Base-by-base conservation (phyloP, 1,140 invertebrate species). In the Eufriesea mexicana region DNA sequence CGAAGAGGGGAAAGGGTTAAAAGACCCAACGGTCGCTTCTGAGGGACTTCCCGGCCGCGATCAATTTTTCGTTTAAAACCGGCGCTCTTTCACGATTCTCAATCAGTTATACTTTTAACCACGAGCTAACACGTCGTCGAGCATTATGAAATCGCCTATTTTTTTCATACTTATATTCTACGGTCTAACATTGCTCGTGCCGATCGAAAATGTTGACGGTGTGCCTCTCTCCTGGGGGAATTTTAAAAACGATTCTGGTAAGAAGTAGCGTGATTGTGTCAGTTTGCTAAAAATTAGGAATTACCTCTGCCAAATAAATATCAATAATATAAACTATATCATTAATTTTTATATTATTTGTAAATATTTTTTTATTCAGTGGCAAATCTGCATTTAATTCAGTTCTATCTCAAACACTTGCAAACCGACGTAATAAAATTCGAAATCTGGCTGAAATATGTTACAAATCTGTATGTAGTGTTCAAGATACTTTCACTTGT, bases 41-140 rank as follows among this genome's bases (percentile, higher is more conserved):
- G 79, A 90, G 89, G 89, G 87, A 84, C 80, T 90, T 80, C 85
- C 89, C 89, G 25, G 80, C 12, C 51, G 25, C 72, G 47, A 84
- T 83, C 25, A 47, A 71, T 84, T 90, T 90, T 90, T 87, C 67
- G 85, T 90, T 90, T 90, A 90, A 90, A 89, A 79, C 75, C 35
- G 78, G 59, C 74, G 79, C 55, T 35, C 45, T 67, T 75, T 67
- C 81, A 23, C n/a, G 35, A 84, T 80, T 51, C 9, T 9, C 59
- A 57, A 75, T 68, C 86, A 90, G 89, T 90, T 88, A 71, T 20
- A 86, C n/a, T 70, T 86, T 86, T 83, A 9, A 80, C 66, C 47
- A 72, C 68, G 51, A 64, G 55, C 62, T 80, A 35, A 67, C 64
- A 72, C 68, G 47, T 10, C 74, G 25, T 45, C 67, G 23, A 68